Conservation (phyloP, 2,113 vertebrate species). For the Cephalopterus ornatus region DNA sequence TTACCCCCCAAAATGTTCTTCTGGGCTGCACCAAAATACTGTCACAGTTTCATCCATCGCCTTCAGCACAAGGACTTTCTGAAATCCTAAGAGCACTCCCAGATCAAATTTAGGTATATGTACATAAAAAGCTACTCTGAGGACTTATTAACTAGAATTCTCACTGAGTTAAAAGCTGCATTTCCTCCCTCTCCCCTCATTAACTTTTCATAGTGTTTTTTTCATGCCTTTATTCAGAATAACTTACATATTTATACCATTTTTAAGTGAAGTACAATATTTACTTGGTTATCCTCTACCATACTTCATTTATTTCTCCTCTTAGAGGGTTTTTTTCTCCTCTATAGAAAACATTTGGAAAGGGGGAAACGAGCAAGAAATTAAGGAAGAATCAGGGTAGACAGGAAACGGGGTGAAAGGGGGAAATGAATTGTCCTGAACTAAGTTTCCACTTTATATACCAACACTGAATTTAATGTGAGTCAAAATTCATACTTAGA, state of each 20-base stretch:
- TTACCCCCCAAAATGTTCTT: background rate
- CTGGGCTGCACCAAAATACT: background rate
- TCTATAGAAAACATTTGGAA: background rate
- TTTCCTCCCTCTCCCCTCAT: background rate
- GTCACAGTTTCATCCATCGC: background rate
- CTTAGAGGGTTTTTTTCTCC: too few species aligned
- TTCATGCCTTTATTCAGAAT: background rate
- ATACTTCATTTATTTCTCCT: background rate
- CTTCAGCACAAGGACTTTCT: background rate
- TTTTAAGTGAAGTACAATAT: background rate
- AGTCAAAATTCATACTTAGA: background rate
- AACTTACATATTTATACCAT: background rate
- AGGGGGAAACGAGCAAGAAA: background rate
- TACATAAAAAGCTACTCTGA: background rate
- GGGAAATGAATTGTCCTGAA: background rate
- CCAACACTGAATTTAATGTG: background rate
- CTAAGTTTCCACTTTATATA: background rate
- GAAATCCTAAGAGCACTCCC: background rate
- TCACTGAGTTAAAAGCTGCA: background rate
- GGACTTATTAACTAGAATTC: background rate
- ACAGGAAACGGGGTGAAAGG: background rate
- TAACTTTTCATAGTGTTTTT: background rate
- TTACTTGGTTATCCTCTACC: background rate
- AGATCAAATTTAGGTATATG: background rate
- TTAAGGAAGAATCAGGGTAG: background rate